A percentile compares a stretch with the other conserved stretches of the same genome.
Evolutionary conservation across 2,888 invertebrate genomes (phyloP).

Genomic region (Matsumyia berberina): DNA sequence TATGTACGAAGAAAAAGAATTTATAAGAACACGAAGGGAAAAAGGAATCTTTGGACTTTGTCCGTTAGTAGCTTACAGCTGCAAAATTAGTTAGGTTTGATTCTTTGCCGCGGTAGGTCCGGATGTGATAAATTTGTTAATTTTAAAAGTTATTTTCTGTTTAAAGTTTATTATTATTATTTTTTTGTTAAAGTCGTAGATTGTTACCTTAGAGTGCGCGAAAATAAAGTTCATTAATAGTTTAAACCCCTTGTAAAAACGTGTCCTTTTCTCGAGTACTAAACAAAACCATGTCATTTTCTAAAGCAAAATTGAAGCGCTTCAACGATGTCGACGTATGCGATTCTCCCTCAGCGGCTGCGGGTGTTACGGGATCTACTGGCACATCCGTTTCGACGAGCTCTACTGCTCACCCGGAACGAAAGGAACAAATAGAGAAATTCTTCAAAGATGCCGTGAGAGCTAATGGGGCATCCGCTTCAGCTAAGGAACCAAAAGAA

Average conservation of each 20-base stretch:
- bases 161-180: constrained; percentile 12
- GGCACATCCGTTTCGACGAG: constrained; percentile 73
- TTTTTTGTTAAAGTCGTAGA: constrained; percentile 4
- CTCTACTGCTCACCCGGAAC: constrained; percentile 79
- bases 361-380: constrained; percentile 70
- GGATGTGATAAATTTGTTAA: constrained; percentile 49
- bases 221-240: constrained; percentile 4
- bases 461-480: constrained; percentile 81
- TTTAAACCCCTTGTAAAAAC: constrained; percentile 11
- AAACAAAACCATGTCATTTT: constrained; percentile 81
- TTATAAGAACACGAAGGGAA: constrained; percentile 19
- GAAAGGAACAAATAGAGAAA: constrained; percentile 84
- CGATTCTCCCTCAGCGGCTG: constrained; percentile 79
- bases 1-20: constrained; percentile 22
- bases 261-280: background rate
- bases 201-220: constrained; percentile 3
- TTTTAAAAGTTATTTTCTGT: constrained; percentile 24
- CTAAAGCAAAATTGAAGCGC: constrained; percentile 84
- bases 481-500: constrained; percentile 81
- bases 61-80: constrained; percentile 30
- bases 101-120: constrained; percentile 70
- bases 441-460: constrained; percentile 84
- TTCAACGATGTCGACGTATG: constrained; percentile 83
- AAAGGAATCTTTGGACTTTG: constrained; percentile 15
- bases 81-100: constrained; percentile 69